A percentile compares a stretch with the other conserved stretches of the same genome.
These are phyloP conservation scores for Steinernema feltiae DNA, from an alignment of 1,140 invertebrate species.

Conservation along the genomic window DNA sequence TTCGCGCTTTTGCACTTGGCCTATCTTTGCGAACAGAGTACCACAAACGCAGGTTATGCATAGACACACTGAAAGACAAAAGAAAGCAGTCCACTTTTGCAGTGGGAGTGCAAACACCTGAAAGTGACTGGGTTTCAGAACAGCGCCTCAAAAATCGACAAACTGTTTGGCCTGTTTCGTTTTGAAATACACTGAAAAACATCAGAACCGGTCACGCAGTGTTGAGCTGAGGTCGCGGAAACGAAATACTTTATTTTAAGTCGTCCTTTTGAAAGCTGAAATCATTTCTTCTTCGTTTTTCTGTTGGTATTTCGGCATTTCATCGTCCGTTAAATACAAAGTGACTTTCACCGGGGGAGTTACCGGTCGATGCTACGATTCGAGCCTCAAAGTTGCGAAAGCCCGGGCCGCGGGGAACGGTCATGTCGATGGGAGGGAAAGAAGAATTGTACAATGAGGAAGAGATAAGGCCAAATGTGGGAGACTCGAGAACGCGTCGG, in stretches of 20 bases:
- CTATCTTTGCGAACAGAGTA: no score
- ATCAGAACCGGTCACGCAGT: background rate
- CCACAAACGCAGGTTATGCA: no score
- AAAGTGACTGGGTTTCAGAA: no score
- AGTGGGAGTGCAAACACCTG: no score
- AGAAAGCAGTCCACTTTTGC: no score
- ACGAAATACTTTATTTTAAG: constrained; percentile 15
- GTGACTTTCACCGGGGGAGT: background rate
- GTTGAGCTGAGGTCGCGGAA: no score
- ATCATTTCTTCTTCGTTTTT: background rate
- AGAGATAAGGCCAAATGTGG: background rate
- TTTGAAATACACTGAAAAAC: no score
- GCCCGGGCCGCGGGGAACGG: background rate
- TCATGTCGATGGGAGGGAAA: constrained; percentile 17
- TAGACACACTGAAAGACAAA: no score
- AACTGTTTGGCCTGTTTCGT: no score
- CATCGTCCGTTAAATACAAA: background rate
- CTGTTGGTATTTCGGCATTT: background rate
- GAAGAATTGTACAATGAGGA: constrained; percentile 10
- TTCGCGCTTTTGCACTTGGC: no score
- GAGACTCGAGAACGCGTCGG: background rate
- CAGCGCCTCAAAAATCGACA: no score
- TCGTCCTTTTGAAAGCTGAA: constrained; percentile 5
- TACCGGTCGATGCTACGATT: background rate
- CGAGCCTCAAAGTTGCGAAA: constrained; percentile 21